These are phyloP conservation scores for Cyprinodon variegatus DNA, from an alignment of 2,113 vertebrate species.

Conservation along the genomic window DNA sequence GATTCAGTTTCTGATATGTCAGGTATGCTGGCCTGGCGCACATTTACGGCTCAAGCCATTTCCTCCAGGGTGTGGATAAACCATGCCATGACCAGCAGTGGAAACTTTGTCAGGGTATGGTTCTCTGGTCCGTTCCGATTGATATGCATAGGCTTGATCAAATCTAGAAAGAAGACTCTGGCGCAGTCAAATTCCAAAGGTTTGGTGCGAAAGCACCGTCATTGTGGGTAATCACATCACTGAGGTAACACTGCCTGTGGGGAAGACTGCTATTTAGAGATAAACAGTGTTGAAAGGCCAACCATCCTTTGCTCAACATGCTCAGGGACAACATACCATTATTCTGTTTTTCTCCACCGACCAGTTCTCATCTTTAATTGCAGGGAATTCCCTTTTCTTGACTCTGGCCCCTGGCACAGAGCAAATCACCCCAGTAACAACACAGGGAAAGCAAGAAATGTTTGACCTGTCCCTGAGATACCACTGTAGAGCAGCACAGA, in stretches of 20 bases:
- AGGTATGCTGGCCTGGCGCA: too few relatives aligned
- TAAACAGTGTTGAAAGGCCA: conserved; percentile 49
- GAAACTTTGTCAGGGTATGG: too few relatives aligned
- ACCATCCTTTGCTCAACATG: conserved; percentile 30
- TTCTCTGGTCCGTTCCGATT: too few relatives aligned
- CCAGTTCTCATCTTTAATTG: conserved; percentile 73
- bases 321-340: conserved; percentile 63
- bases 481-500: conserved; percentile 13
- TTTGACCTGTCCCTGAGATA: conserved; percentile 32
- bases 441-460: conserved; percentile 57
- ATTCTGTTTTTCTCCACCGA: conserved; percentile 60
- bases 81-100: too few relatives aligned
- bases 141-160: too few relatives aligned
- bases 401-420: conserved; percentile 29
- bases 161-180: too few relatives aligned
- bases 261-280: conserved; percentile 41
- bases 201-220: conserved; percentile 11
- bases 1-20: background rate
- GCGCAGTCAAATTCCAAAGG: background rate
- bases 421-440: conserved; percentile 75
- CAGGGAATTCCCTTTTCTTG: conserved; percentile 64
- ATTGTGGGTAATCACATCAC: conserved; percentile 21
- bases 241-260: conserved; percentile 16
- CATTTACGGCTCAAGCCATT: too few relatives aligned
- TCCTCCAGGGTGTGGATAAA: too few relatives aligned